Conservation (phyloP, 2,888 invertebrate species). For the Villa cingulata region DNA sequence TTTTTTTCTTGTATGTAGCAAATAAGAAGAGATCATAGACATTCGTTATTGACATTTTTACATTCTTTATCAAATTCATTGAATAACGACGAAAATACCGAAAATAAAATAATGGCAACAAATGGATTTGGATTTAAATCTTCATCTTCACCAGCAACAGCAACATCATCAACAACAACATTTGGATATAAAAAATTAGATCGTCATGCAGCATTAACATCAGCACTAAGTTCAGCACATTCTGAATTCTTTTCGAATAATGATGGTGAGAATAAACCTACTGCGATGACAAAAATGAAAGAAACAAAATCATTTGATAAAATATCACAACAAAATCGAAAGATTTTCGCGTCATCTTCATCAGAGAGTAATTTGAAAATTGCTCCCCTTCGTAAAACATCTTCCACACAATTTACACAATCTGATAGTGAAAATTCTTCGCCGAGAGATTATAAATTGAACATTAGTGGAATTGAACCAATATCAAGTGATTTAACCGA, state of each 20-base stretch:
- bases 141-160: neutral
- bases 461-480: too few relatives aligned
- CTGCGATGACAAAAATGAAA: neutral
- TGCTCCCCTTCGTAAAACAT: slow-evolving; percentile 9
- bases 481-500: slow-evolving; percentile 18
- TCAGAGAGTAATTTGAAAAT: slow-evolving; percentile 14
- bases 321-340: neutral
- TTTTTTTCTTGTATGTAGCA: slow-evolving; percentile 22
- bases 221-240: slow-evolving; percentile 17
- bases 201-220: slow-evolving; percentile 11
- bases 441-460: slow-evolving; percentile 2
- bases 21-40: slow-evolving; percentile 47
- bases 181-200: slow-evolving; percentile 2
- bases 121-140: neutral
- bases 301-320: neutral
- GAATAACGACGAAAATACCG: slow-evolving; percentile 13
- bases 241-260: slow-evolving; percentile 12
- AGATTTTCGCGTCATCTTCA: slow-evolving; percentile 1
- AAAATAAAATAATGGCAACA: slow-evolving; percentile 4
- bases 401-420: neutral
- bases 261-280: neutral
- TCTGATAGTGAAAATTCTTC: slow-evolving; percentile 17
- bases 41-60: slow-evolving; percentile 43
- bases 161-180: too few relatives aligned
- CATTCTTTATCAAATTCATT: slow-evolving; percentile 23